Evolutionary conservation across 2,888 invertebrate species (phyloP).

Genomic region (Drosophila tripunctata): DNA sequence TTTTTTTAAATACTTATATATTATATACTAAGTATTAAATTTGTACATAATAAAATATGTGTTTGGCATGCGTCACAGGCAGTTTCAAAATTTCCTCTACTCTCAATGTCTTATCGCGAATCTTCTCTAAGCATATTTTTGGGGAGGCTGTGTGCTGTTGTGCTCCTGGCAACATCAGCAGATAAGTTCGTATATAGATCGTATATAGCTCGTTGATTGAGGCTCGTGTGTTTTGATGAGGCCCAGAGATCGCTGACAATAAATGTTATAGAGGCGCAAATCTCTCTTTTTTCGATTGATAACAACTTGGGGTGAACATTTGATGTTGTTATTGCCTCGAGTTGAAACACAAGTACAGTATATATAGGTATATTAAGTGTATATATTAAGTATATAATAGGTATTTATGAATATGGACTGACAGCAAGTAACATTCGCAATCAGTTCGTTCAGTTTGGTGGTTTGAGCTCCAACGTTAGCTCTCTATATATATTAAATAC

Average conservation of each 20-base stretch:
- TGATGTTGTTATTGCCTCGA: slow-evolving; percentile 12
- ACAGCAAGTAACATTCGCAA: slow-evolving; percentile 29
- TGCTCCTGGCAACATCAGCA: slow-evolving; percentile 48
- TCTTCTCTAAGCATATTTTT: too few relatives aligned
- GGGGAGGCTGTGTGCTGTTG: slow-evolving; percentile 13
- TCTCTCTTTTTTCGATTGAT: slow-evolving; percentile 31
- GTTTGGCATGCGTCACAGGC: too few relatives aligned
- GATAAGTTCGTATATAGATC: too few relatives aligned
- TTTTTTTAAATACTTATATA: not conserved
- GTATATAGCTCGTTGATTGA: too few relatives aligned
- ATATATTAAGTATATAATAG: slow-evolving; percentile 13
- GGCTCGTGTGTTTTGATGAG: slow-evolving; percentile 1
- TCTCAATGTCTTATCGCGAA: too few relatives aligned
- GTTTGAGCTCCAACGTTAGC: slow-evolving; percentile 30
- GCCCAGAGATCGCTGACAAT: slow-evolving; percentile 34
- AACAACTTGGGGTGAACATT: slow-evolving; percentile 25
- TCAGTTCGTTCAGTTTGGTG: slow-evolving; percentile 43
- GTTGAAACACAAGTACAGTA: not conserved
- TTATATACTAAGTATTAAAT: too few relatives aligned
- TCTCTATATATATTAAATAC: not conserved
- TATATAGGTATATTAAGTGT: not conserved
- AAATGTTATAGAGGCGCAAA: not conserved
- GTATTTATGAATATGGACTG: slow-evolving; percentile 50
- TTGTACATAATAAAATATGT: too few relatives aligned
- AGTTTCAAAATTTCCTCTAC: too few relatives aligned